A percentile compares a stretch with the other conserved stretches of the same genome.
Conservation (phyloP, 2,113 vertebrate genomes). For the Leptosomus discolor region DNA sequence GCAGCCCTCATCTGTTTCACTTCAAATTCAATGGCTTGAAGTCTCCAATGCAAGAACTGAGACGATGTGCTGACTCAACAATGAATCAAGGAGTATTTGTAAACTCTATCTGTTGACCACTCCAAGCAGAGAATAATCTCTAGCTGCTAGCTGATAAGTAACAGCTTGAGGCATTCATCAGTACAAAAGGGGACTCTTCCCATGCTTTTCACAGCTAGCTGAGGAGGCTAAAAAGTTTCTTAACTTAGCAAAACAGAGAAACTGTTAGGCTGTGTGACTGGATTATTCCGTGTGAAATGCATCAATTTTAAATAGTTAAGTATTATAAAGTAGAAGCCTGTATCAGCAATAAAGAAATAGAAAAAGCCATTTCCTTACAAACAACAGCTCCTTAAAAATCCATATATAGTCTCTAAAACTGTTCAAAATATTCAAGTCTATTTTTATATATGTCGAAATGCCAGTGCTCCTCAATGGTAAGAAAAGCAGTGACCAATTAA, state of each 20-base stretch:
- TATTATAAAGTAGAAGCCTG: not conserved
- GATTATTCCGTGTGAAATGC: not conserved
- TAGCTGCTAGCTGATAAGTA: not conserved
- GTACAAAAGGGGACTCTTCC: not conserved
- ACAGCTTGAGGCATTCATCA: not conserved
- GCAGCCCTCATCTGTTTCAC: not conserved
- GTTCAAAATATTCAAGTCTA: not conserved
- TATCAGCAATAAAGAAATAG: not conserved
- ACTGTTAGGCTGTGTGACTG: not conserved
- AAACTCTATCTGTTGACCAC: not conserved
- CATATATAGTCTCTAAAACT: not conserved
- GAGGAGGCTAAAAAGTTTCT: not conserved
- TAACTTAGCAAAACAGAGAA: not conserved
- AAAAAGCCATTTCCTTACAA: not conserved
- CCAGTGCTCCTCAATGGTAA: not conserved
- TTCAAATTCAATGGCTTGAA: not conserved
- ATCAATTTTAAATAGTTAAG: not conserved
- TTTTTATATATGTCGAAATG: fast-evolving
- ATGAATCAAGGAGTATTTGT: not conserved
- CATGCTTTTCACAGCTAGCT: not conserved
- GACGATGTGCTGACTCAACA: not conserved
- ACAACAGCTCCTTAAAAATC: not conserved
- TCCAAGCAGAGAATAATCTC: not conserved
- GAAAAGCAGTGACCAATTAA: not conserved
- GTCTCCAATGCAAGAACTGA: not conserved